Conservation (phyloP, 2,113 vertebrate genomes). For the Limanda limanda region DNA sequence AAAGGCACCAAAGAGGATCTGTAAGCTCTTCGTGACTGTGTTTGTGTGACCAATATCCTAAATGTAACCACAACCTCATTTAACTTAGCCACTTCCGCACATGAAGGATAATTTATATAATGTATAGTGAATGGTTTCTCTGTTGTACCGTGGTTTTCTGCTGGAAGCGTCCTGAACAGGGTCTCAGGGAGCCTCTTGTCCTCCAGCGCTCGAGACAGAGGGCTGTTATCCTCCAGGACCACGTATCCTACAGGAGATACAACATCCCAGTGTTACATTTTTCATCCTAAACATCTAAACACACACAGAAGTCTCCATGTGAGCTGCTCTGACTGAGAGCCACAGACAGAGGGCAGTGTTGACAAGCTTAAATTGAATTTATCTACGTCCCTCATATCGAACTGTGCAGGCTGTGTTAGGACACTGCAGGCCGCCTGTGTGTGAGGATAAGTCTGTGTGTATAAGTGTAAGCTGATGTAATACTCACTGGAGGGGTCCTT, state of each 20-base stretch:
- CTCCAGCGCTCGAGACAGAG: conserved; percentile 74
- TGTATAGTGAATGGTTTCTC: background rate
- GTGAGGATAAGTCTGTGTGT: background rate
- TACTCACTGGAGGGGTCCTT: conserved; percentile 83
- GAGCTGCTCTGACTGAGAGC: conserved; percentile 7
- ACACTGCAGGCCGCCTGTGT: conserved; percentile 34
- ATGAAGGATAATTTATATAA: too few relatives aligned
- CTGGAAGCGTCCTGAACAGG: conserved; percentile 75
- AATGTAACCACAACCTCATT: too few relatives aligned
- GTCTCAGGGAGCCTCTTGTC: conserved; percentile 79
- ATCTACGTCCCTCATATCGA: background rate
- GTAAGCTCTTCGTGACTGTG: too few relatives aligned
- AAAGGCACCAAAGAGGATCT: too few relatives aligned
- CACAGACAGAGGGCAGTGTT: conserved; percentile 64
- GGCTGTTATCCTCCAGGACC: conserved; percentile 83
- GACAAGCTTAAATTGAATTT: conserved; percentile 12
- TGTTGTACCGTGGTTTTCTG: conserved; percentile 80
- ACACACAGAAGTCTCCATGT: background rate
- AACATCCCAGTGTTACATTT: conserved; percentile 5
- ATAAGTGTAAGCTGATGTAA: conserved; percentile 23
- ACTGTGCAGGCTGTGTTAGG: conserved; percentile 42
- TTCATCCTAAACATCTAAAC: background rate
- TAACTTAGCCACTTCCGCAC: too few relatives aligned
- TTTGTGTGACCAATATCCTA: too few relatives aligned
- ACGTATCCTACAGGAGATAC: conserved; percentile 73